Evolutionary conservation across 1,140 invertebrate genomes (phyloP).

Genomic region (Trachelipus rathkii): DNA sequence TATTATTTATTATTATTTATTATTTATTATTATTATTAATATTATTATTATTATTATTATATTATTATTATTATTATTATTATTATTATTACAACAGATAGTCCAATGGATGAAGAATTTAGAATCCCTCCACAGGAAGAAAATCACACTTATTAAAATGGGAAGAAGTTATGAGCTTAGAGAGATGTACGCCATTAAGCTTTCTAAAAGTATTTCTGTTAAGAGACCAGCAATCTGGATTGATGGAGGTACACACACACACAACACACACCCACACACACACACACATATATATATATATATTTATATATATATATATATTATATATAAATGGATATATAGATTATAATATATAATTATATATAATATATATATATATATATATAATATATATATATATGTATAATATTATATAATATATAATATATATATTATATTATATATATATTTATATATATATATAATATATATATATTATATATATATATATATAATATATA

Average conservation of each 20-base stretch:
- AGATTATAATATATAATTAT: too few relatives aligned
- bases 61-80: neutral
- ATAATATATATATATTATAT: neutral
- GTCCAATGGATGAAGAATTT: conserved; percentile 1
- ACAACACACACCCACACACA: neutral
- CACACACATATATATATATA: too few relatives aligned
- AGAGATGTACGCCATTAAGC: neutral
- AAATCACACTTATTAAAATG: neutral
- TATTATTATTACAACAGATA: neutral
- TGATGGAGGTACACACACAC: neutral
- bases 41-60: neutral
- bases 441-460: neutral
- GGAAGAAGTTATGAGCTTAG: neutral
- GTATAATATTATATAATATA: too few relatives aligned
- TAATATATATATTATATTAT: neutral
- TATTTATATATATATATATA: neutral
- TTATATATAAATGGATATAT: neutral
- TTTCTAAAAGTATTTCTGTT: neutral
- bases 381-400: neutral
- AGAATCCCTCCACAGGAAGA: neutral
- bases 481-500: neutral
- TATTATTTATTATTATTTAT: neutral
- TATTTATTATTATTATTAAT: neutral
- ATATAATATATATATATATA: too few relatives aligned
- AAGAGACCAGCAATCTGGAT: neutral